Percentiles rank a stretch among this genome's conserved stretches.
phyloP scores from a whole-genome alignment of 1,140 invertebrate genomes.

The Melipona quadrifasciata region DNA sequence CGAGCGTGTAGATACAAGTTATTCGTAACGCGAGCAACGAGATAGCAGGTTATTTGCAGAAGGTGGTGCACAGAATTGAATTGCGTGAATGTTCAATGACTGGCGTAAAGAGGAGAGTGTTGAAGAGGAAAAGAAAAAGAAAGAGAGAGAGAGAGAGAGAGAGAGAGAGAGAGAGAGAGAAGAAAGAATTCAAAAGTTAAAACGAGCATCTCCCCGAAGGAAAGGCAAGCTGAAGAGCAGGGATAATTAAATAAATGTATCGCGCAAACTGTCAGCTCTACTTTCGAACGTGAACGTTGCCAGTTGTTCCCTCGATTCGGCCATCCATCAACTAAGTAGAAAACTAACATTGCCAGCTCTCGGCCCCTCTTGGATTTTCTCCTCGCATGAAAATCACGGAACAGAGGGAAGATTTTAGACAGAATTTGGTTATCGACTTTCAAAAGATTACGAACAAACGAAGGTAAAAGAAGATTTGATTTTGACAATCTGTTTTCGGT shows the following conservation, averaged over 20 bases:
- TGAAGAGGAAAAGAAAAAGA: neutral
- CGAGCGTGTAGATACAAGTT: neutral
- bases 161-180: neutral
- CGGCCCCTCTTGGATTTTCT: neutral
- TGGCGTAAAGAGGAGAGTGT: neutral
- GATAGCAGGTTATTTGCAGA: neutral
- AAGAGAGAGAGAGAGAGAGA: neutral
- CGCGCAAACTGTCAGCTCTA: neutral
- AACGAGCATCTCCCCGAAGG: neutral
- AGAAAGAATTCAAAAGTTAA: neutral
- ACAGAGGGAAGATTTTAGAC: neutral
- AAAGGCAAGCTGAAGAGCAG: neutral
- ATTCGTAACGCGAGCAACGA: neutral
- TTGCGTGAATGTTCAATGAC: neutral
- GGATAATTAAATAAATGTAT: conserved; percentile 11
- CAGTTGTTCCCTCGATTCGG: neutral
- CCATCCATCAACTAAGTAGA: conserved; percentile 17
- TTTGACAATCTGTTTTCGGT: too few relatives aligned
- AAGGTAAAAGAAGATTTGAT: too few relatives aligned
- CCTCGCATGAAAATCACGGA: neutral
- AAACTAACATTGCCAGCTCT: neutral
- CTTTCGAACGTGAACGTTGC: neutral
- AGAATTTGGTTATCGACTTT: neutral
- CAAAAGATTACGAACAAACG: too few relatives aligned
- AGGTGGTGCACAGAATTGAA: neutral